Evolutionary conservation across 1,140 invertebrate genomes (phyloP).

Genomic region (Solen grandis): DNA sequence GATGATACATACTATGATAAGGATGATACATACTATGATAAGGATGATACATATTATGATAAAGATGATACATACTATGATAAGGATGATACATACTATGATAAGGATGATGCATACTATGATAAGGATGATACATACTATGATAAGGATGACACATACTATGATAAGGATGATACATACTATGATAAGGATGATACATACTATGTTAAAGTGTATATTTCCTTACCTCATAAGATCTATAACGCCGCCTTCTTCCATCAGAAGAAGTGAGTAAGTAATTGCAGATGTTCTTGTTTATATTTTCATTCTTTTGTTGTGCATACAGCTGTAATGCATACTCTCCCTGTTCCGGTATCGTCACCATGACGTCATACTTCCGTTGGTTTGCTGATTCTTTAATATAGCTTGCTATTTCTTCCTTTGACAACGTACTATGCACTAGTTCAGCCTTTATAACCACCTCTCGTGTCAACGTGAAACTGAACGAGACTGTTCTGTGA

Average conservation of each 20-base stretch:
- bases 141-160: no score
- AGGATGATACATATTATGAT: no score
- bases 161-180: no score
- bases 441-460: slow-evolving; percentile 22
- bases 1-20: no score
- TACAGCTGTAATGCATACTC: slow-evolving; percentile 42
- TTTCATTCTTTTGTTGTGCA: slow-evolving; percentile 28
- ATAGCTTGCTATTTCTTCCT: slow-evolving; percentile 38
- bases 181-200: no score
- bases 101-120: no score
- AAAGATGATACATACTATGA: no score
- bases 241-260: slow-evolving; percentile 8
- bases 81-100: no score
- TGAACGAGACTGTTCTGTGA: neutral
- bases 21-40: no score
- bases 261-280: slow-evolving; percentile 44
- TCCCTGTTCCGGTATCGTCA: slow-evolving; percentile 43
- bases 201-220: no score
- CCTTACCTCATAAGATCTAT: slow-evolving; percentile 24
- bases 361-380: slow-evolving; percentile 7
- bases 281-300: slow-evolving; percentile 30
- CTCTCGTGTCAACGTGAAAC: slow-evolving; percentile 24
- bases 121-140: no score
- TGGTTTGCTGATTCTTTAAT: slow-evolving; percentile 8
- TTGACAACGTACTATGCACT: slow-evolving; percentile 23